Evolutionary conservation across 2,113 vertebrate genomes (phyloP).

Genomic region (Orycteropus afer): DNA sequence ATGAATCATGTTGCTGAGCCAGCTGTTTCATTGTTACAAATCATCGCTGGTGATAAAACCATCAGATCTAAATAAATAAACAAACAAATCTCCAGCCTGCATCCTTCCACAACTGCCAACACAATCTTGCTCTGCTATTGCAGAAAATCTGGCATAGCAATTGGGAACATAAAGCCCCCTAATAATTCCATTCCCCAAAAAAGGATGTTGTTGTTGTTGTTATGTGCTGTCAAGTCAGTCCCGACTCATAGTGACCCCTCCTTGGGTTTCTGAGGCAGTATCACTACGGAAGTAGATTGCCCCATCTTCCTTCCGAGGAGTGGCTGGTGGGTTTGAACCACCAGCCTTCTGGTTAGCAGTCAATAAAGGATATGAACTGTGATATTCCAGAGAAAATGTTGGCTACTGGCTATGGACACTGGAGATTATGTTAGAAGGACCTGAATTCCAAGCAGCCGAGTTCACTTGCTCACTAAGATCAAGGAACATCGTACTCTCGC

Average conservation of each 20-base stretch:
- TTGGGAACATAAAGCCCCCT: not conserved
- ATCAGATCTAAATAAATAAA: constrained; percentile 46
- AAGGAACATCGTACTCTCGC: not conserved
- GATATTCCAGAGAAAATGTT: no score
- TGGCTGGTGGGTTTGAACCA: no score
- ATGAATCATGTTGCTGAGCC: not conserved
- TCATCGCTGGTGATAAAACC: constrained; percentile 9
- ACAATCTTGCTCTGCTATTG: not conserved
- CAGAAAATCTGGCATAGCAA: not conserved
- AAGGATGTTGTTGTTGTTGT: no score
- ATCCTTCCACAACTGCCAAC: not conserved
- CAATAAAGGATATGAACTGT: no score
- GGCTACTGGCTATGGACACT: not conserved
- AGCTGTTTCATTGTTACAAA: constrained; percentile 44
- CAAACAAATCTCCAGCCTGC: not conserved
- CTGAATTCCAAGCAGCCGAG: not conserved
- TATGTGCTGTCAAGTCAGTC: no score
- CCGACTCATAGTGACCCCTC: no score
- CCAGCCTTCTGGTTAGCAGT: no score
- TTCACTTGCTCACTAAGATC: not conserved
- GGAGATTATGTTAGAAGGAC: not conserved
- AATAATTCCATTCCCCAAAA: not conserved
- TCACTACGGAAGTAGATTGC: no score
- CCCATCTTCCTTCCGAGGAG: no score
- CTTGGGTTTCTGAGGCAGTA: no score